Evolutionary conservation across 2,797 vertebrate genomes (phyloP), one percentile per base, ranked within the genome.

Genomic region (Alfaro cultratus): DNA sequence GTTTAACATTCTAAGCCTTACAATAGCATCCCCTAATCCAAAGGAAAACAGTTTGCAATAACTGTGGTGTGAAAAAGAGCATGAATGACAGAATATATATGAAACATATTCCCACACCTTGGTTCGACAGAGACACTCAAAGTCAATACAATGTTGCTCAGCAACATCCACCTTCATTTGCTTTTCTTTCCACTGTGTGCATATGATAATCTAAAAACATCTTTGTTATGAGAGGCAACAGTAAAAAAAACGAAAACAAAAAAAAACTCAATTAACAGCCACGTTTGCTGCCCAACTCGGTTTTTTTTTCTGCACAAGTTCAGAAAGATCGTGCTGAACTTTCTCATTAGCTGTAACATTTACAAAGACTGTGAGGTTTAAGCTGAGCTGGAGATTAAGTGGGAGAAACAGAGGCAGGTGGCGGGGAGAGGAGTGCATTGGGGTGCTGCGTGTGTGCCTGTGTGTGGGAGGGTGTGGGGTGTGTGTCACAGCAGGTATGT

Each of bases 61-160:
- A 93, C n/a, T 43, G 49, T 21, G 67, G 73, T 78, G 76, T 74
- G n/a, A 73, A 80, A 80, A 88, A 72, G 39, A 12, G 76, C 72
- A 84, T 94, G 93, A 95, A 89, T 94, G 94, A 95, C 91, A 93
- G 92, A 81, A 90, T 88, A 93, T 90, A 95, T 93, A 95, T 94
- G 91, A 95, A 93, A 93, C 88, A 60, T 83, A 84, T 83, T 85
- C 39, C 73, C 72, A 86, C 85, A 87, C 79, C 89, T 88, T 81
- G 86, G 86, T 82, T 76, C 85, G 83, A 91, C 85, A 67, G 47
- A 75, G 80, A 87, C 57, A 67, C 74, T 84, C 31, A 64, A 86
- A 92, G 80, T 86, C 80, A 94, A 94, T 84, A 90, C 34, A 82
- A 89, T 88, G 89, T 91, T 90, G 92, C 89, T 87, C 82, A 82